Conservation (phyloP, 2,113 vertebrate species). For the Forbesichthys agassizii region DNA sequence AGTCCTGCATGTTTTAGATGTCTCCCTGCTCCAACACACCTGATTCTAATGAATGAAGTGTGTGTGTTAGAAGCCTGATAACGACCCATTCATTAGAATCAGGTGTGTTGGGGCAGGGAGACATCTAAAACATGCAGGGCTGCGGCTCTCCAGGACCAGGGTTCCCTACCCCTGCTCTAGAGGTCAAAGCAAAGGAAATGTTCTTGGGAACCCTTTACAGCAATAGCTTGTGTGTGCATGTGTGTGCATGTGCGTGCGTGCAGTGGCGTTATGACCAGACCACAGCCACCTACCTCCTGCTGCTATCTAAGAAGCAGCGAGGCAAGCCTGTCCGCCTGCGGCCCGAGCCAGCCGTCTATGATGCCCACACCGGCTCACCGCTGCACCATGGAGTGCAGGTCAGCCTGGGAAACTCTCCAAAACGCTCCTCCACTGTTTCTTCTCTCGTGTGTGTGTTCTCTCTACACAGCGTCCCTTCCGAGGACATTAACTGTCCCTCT, state of each 20-base stretch:
- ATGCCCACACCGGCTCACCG: slow-evolving; percentile 38
- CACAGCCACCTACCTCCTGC: slow-evolving; percentile 89
- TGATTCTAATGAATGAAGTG: no score
- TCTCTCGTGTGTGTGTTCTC: neutral
- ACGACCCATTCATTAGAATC: no score
- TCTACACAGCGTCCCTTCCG: no score
- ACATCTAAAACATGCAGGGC: no score
- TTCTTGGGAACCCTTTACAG: no score
- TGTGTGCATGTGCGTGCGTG: slow-evolving; percentile 6
- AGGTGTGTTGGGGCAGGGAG: no score
- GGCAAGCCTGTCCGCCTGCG: slow-evolving; percentile 82
- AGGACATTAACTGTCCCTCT: neutral
- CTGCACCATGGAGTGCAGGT: slow-evolving; percentile 71
- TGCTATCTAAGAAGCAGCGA: slow-evolving; percentile 85
- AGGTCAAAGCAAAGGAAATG: no score
- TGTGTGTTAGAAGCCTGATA: no score
- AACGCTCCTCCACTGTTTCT: slow-evolving; percentile 1
- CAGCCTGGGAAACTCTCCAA: slow-evolving; percentile 18
- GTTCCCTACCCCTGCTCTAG: no score
- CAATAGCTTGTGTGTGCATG: neutral
- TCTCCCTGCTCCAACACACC: no score
- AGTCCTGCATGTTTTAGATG: no score
- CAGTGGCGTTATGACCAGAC: slow-evolving; percentile 92
- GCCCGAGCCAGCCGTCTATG: slow-evolving; percentile 28
- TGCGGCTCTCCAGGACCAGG: no score